These are phyloP conservation scores for Pseudochirops corinnae DNA, from an alignment of 2,797 vertebrate species.

Conservation along the genomic window DNA sequence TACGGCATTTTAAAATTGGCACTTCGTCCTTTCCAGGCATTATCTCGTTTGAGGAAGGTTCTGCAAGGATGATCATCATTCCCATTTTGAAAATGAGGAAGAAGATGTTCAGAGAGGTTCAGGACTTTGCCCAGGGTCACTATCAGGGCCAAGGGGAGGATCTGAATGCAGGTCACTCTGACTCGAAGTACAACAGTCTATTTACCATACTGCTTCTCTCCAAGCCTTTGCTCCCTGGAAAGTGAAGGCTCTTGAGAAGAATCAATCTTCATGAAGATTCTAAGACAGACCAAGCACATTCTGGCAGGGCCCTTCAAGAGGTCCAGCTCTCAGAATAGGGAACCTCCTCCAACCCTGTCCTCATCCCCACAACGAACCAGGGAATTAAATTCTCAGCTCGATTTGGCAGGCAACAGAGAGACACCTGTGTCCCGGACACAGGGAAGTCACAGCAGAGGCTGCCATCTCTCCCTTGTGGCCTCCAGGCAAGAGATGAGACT, in stretches of 20 bases:
- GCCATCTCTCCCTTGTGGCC: background rate
- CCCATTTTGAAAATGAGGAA: background rate
- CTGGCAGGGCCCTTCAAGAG: background rate
- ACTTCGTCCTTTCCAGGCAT: background rate
- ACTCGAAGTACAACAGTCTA: background rate
- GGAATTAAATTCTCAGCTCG: background rate
- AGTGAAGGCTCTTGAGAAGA: background rate
- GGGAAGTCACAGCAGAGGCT: background rate
- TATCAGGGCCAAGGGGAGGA: background rate
- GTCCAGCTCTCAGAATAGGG: background rate
- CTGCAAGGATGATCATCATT: background rate
- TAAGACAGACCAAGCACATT: background rate
- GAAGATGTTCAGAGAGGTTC: background rate
- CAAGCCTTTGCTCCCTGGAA: background rate
- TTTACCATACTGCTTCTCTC: background rate
- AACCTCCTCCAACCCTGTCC: background rate
- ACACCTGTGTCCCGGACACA: background rate
- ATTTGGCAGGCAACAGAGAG: background rate
- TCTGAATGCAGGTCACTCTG: background rate
- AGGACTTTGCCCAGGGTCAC: background rate
- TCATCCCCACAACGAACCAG: background rate
- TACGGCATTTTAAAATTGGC: background rate
- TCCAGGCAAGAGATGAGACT: background rate
- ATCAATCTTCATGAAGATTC: background rate
- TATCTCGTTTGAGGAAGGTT: background rate